A percentile compares a stretch with the other conserved stretches of the same genome.
Conservation (phyloP, 2,113 vertebrate species). For the Pseudopipra pipra region DNA sequence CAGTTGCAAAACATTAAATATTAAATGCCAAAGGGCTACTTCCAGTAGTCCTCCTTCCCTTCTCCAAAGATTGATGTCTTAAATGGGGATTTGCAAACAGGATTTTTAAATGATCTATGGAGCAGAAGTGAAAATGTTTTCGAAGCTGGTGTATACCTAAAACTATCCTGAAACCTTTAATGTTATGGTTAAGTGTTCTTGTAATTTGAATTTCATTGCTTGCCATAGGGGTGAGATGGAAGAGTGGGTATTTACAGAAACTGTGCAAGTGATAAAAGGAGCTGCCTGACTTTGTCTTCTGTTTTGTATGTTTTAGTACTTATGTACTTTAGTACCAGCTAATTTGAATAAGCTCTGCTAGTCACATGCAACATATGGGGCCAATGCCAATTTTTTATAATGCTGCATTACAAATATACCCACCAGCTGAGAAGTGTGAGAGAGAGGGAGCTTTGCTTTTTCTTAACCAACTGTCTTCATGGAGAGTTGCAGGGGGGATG, state of each 20-base stretch:
- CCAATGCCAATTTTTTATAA: conserved; percentile 55
- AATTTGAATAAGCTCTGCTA: conserved; percentile 57
- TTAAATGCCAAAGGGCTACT: conserved; percentile 48
- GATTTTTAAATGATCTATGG: background rate
- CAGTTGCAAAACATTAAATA: conserved; percentile 48
- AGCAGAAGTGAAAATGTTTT: background rate
- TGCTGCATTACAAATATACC: conserved; percentile 58
- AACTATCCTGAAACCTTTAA: conserved; percentile 7
- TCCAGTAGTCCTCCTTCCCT: background rate
- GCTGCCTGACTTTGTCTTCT: conserved; percentile 58
- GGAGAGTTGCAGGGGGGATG: background rate
- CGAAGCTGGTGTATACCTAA: background rate
- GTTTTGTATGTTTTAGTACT: conserved; percentile 53
- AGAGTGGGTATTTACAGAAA: conserved; percentile 35
- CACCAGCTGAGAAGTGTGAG: conserved; percentile 60
- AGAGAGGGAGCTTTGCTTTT: conserved; percentile 17
- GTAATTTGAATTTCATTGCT: conserved; percentile 17
- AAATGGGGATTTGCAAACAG: background rate
- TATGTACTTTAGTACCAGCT: conserved; percentile 43
- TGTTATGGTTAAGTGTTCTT: background rate
- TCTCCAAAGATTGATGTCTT: conserved; percentile 9
- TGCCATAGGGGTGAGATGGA: conserved; percentile 4
- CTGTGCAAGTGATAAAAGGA: conserved; percentile 21
- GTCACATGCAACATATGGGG: conserved; percentile 58
- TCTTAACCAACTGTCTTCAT: conserved; percentile 43